Percentiles rank a stretch among this genome's conserved stretches.
phyloP scores from a whole-genome alignment of 2,888 invertebrate genomes.

The Orthonevra nobilis region DNA sequence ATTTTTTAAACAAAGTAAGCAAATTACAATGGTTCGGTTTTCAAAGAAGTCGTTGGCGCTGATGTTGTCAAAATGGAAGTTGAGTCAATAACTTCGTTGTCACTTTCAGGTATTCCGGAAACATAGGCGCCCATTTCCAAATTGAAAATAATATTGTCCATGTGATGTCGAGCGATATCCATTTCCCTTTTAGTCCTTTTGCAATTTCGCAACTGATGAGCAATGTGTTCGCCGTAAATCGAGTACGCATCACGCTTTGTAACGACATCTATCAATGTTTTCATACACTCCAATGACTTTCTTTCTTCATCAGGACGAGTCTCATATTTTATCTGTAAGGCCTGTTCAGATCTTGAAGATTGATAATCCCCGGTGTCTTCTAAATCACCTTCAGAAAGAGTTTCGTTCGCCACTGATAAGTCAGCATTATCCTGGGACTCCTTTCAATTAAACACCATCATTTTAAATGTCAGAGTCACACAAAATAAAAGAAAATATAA shows the following conservation, averaged over 20 bases:
- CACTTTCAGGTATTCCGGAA: no score
- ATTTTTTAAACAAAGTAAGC: no score
- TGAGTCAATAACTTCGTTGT: no score
- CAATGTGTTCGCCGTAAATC: constrained; percentile 34
- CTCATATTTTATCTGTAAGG: no score
- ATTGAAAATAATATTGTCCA: constrained; percentile 30
- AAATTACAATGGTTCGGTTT: no score
- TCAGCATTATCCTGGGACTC: no score
- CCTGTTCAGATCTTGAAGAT: background rate
- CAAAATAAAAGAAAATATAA: background rate
- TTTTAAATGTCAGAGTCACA: no score
- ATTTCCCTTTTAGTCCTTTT: constrained; percentile 9
- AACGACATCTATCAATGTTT: constrained; percentile 21
- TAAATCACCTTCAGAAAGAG: background rate
- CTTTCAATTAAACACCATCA: no score
- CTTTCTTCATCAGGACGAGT: no score
- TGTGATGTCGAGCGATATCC: constrained; percentile 35
- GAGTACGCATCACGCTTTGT: constrained; percentile 29
- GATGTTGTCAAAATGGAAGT: no score
- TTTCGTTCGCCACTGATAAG: no score
- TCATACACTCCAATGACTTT: constrained; percentile 18
- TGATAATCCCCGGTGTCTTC: background rate
- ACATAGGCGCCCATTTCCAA: constrained; percentile 37
- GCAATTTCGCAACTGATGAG: constrained; percentile 18
- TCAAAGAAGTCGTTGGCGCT: no score